phyloP scores from a whole-genome alignment of 2,113 vertebrate species.

The Leptocoma aspasia region DNA sequence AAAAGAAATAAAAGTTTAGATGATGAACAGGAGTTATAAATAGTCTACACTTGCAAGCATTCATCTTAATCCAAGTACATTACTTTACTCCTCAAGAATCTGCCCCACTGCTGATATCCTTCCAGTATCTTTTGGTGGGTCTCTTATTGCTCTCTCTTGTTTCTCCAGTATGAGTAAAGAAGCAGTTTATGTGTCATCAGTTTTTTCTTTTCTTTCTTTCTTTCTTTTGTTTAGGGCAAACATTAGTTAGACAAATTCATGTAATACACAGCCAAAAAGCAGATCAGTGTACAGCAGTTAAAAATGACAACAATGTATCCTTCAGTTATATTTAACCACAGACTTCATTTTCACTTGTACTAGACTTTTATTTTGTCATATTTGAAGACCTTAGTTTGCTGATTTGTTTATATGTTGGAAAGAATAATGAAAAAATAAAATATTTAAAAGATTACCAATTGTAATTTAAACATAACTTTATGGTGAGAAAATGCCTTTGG shows the following conservation, averaged over 20 bases:
- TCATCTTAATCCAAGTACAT: neutral
- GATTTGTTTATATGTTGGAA: neutral
- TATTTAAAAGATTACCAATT: neutral
- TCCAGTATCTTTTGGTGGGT: neutral
- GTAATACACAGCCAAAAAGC: neutral
- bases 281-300: neutral
- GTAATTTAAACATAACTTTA: neutral
- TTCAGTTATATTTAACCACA: neutral
- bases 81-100: neutral
- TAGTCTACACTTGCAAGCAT: neutral
- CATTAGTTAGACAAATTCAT: neutral
- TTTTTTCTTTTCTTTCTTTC: neutral
- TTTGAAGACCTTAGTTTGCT: neutral
- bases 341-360: neutral
- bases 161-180: neutral
- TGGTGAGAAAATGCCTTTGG: neutral
- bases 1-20: neutral
- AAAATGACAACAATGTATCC: neutral
- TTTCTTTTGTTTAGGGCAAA: neutral
- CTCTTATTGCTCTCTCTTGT: neutral
- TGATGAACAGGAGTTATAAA: neutral
- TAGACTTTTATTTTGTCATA: neutral
- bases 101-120: neutral
- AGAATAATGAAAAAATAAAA: neutral
- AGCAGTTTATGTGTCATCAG: neutral